Base-by-base conservation (phyloP, 2,888 invertebrate species). In the Troglohyphantes excavatus region DNA sequence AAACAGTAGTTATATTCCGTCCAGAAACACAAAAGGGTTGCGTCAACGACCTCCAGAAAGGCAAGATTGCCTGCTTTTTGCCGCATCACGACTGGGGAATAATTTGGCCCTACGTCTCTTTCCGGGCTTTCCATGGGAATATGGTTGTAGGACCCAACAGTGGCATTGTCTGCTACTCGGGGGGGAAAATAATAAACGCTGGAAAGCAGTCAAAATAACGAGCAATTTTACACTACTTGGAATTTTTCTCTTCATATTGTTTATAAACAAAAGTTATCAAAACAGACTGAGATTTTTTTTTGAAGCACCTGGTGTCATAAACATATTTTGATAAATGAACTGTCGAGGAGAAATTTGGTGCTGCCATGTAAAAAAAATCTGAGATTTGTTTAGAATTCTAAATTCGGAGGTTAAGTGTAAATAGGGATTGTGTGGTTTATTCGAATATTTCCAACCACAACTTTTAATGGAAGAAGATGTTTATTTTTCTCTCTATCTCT, bases 51-150 rank as follows among this genome's bases (percentile, higher is more conserved):
- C 79, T 33, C 78, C 17, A 23, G 43, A 26, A 19, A 26, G 29
- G 27, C 53, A 53, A 75, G 27, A 21, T 27, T n/a, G 27, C 79
- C 21, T 17, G 67, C 67, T 67, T 33, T 27, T 29, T 65, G 79
- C 53, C 68, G 19, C 68, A 67, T 81, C 79, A 81, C 79, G 79
- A 81, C 68, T 81, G 19, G 11, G 9, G 65, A 78, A 78, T 63
- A 78, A 65, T 43, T 61, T 23, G 65, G 43, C 39, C 43, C 78
- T 63, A 39, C 39, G 39, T 78, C 78, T 33, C 9, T 26, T 65
- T n/a, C 43, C 29, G 13, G 21, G n/a, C 29, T 19, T 19, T 65
- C 19, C 61, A 29, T 17, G 78, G 61, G 43, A 26, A 65, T 39
- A 61, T 65, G 78, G 75, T 29, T 61, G 11, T 19, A 29, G n/a